Evolutionary conservation across 2,797 vertebrate genomes (phyloP), one percentile per base, ranked within the genome.

Genomic region (Notolabrus celidotus): DNA sequence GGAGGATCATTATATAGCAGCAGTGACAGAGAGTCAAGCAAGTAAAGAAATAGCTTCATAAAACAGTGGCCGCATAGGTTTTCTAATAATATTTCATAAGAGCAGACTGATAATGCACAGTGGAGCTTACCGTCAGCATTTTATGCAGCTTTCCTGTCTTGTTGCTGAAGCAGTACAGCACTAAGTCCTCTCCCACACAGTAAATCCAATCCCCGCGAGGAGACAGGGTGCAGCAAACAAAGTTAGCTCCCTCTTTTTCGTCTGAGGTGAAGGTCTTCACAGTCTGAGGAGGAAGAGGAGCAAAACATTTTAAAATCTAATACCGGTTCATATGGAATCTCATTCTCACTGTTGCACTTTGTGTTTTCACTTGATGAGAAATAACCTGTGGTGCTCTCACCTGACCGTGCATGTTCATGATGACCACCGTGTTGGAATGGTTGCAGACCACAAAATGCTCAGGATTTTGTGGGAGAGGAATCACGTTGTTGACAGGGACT

Each of bases 121-220:
- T 57, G 45, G 55, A 36, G 88, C 96, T 95, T 93, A 99, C 98
- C 0, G 97, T 99, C 88, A 99, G 91, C 29, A 95, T 99, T 95
- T 97, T 96, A 92, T 99, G 97, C 93, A 99, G 95, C 74, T 94
- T 97, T 79, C 96, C 97, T 0, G 97, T 96, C 56, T 94, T 94
- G 15, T 96, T 97, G 88, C 95, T 98, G 86, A 99, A 99, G 88
- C 98, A 99, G 85, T 99, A 98, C 4, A 99, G 95, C 93, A 99
- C 96, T 66, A 96, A 96, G 86, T 99, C 97, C 78, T 99, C 98
- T 63, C 98, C 98, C 43, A 99, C 97, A 59, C 98, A 98, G 93
- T 99, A 98, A 87, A 99, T 97, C 97, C 97, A 99, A 82, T 98
- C 97, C 8, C 98, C 98, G 5, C 94, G 95, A 22, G 97, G 98